Evolutionary conservation across 92 coral and sea anemone genomes (phyloP).

Genomic region (Bergia puertoricense): DNA sequence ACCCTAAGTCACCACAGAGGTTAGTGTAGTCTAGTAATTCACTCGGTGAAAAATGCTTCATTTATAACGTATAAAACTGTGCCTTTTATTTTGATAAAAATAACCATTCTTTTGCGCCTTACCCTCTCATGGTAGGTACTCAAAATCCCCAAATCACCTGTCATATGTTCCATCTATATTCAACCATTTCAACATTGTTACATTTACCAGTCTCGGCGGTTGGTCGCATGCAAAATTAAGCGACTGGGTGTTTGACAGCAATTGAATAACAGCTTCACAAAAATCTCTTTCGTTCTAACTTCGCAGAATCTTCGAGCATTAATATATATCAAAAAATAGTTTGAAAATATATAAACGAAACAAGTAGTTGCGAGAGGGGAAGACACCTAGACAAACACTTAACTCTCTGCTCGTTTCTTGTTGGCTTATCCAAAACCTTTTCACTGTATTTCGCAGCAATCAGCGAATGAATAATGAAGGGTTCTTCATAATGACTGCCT

Average conservation of each 20-base stretch:
- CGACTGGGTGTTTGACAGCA: background rate
- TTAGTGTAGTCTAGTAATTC: too few species aligned
- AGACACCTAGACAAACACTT: background rate
- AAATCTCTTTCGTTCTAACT: background rate
- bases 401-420: background rate
- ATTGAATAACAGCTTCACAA: background rate
- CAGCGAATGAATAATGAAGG: constrained; percentile 7
- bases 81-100: background rate
- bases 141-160: constrained; percentile 22
- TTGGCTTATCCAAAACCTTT: background rate
- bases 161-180: background rate
- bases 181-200: constrained; percentile 24
- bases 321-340: background rate
- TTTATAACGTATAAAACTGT: background rate
- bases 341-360: background rate
- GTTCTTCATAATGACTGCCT: background rate
- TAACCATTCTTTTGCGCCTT: background rate
- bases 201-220: constrained; percentile 22
- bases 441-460: background rate
- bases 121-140: background rate
- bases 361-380: background rate
- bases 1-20: too few species aligned
- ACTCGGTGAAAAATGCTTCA: background rate
- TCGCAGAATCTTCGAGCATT: background rate
- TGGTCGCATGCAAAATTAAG: constrained; percentile 26